Conservation (phyloP, 1,140 invertebrate species). For the Oncopodura yosiiana region DNA sequence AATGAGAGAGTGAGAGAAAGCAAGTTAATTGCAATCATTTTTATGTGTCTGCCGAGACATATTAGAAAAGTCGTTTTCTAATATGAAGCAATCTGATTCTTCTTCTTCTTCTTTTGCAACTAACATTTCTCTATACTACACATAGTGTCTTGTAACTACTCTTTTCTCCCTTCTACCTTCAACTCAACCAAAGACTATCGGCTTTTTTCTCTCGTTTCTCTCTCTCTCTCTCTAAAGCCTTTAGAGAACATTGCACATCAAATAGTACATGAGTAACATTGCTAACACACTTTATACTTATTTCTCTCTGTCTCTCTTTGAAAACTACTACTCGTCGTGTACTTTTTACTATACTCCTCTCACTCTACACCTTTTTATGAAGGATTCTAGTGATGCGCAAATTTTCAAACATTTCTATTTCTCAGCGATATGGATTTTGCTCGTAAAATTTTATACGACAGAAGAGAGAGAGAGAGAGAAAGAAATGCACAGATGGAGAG, state of each 20-base stretch:
- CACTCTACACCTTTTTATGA: constrained; percentile 3
- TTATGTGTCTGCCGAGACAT: constrained; percentile 34
- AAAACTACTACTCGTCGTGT: too few relatives aligned
- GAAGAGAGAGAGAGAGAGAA: neutral
- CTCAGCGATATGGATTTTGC: constrained; percentile 9
- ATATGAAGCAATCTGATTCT: constrained; percentile 31
- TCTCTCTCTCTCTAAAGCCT: too few relatives aligned
- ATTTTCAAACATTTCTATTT: constrained; percentile 18
- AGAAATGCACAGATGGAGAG: neutral
- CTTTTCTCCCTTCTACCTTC: too few relatives aligned
- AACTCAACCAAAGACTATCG: too few relatives aligned
- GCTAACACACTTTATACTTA: too few relatives aligned
- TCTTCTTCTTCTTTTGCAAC: neutral
- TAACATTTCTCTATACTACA: neutral
- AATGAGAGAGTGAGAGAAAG: constrained; percentile 16
- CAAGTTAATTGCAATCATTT: constrained; percentile 35
- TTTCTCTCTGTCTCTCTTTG: too few relatives aligned
- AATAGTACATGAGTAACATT: too few relatives aligned
- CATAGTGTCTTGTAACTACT: too few relatives aligned
- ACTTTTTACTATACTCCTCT: too few relatives aligned
- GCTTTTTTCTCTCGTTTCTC: too few relatives aligned
- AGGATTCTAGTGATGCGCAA: neutral
- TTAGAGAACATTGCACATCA: too few relatives aligned
- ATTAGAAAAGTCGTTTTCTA: constrained; percentile 33
- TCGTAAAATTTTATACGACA: constrained; percentile 14